These are phyloP conservation scores for Pherbina coryleti DNA, from an alignment of 2,888 invertebrate species.

Conservation along the genomic window DNA sequence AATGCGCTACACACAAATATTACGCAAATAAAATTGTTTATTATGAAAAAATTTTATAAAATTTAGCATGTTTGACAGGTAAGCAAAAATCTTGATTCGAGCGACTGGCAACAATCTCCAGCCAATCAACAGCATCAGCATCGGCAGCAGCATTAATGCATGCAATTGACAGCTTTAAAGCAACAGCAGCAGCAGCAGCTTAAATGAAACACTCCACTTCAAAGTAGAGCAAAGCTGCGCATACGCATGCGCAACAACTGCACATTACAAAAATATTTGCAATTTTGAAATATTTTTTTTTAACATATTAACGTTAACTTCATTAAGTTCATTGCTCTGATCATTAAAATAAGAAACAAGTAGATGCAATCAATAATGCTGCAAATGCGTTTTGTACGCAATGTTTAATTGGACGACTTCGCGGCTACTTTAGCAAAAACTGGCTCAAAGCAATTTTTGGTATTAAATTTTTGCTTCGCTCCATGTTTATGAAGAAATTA, in stretches of 20 bases:
- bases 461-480: not conserved
- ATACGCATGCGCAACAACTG: not conserved
- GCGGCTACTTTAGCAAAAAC: not conserved
- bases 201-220: not conserved
- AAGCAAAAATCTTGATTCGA: too few species aligned
- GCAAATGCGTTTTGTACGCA: conserved; percentile 9
- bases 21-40: too few species aligned
- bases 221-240: not conserved
- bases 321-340: not conserved
- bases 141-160: not conserved
- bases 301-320: not conserved
- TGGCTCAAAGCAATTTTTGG: not conserved
- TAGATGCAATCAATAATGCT: not conserved
- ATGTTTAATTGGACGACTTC: conserved; percentile 20
- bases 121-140: conserved; percentile 9
- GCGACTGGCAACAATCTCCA: too few species aligned
- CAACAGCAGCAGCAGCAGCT: not conserved
- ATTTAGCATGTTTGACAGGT: too few species aligned
- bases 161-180: not conserved
- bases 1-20: too few species aligned
- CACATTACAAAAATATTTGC: not conserved
- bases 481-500: conserved; percentile 2
- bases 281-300: not conserved
- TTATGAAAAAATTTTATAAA: too few species aligned
- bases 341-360: not conserved